Conservation (phyloP, 2,888 invertebrate genomes). For the Drosophila eohydei region DNA sequence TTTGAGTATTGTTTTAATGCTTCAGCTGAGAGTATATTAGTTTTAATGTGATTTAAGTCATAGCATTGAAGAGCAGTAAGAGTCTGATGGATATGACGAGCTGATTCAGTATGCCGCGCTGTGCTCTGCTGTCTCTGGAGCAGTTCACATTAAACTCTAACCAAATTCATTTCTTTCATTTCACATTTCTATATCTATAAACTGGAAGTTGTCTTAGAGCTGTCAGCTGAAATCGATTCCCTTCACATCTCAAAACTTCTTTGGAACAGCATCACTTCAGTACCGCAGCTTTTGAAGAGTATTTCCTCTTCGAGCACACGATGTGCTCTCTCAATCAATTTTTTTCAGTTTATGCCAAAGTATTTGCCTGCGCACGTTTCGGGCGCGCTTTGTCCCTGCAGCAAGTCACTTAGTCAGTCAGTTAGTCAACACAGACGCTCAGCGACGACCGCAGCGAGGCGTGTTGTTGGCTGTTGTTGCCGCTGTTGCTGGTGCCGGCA, state of each 20-base stretch:
- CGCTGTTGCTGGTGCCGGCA: slow-evolving; percentile 22
- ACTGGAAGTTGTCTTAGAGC: not conserved
- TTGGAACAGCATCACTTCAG: not conserved
- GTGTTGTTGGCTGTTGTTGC: slow-evolving; percentile 26
- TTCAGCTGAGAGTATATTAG: not conserved
- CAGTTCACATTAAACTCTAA: not conserved
- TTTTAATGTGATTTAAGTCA: not conserved
- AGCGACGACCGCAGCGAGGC: slow-evolving; percentile 47
- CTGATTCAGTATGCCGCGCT: not conserved
- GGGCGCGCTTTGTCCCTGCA: slow-evolving; percentile 19
- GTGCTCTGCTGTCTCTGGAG: not conserved
- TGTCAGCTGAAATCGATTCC: not conserved
- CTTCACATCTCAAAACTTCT: not conserved
- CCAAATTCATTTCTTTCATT: not conserved
- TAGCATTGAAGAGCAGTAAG: not conserved
- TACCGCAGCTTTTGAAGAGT: not conserved
- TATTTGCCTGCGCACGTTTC: slow-evolving; percentile 67
- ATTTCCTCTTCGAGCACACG: not conserved
- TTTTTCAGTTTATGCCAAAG: slow-evolving; percentile 63
- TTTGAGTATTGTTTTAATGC: slow-evolving; percentile 19
- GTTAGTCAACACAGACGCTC: slow-evolving; percentile 73
- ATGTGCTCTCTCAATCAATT: not conserved
- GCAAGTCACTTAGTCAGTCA: slow-evolving; percentile 71
- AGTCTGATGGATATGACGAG: not conserved
- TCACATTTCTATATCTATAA: not conserved